Percentiles rank a stretch among this genome's conserved stretches.
Conservation (phyloP, 2,888 invertebrate genomes). For the Noctua pronuba region DNA sequence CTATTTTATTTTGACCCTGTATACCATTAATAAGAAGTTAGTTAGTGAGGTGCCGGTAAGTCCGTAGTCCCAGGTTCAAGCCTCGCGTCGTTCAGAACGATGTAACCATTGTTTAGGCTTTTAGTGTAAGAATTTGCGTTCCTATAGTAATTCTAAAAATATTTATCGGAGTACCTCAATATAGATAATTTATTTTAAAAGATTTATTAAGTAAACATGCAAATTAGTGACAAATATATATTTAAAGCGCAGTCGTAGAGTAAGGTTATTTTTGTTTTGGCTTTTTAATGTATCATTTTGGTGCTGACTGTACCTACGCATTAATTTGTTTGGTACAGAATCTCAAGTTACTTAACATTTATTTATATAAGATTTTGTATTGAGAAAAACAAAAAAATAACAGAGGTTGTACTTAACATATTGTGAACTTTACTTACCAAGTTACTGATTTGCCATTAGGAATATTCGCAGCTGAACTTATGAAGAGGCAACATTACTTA, state of each 20-base stretch:
- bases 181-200: slow-evolving; percentile 53
- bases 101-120: slow-evolving; percentile 49
- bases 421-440: slow-evolving; percentile 56
- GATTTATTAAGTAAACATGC: slow-evolving; percentile 22
- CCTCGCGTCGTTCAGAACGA: slow-evolving; percentile 50
- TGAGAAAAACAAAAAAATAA: not conserved
- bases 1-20: not conserved
- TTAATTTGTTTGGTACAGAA: slow-evolving; percentile 39
- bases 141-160: slow-evolving; percentile 80
- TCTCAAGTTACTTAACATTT: slow-evolving; percentile 39
- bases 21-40: slow-evolving; percentile 28
- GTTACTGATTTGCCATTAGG: slow-evolving; percentile 12
- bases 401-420: slow-evolving; percentile 59
- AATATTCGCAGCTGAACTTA: slow-evolving; percentile 50
- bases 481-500: slow-evolving; percentile 50
- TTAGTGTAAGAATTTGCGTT: slow-evolving; percentile 80
- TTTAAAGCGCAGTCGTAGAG: slow-evolving; percentile 36
- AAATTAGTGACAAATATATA: slow-evolving; percentile 39
- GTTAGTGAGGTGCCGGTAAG: slow-evolving; percentile 46
- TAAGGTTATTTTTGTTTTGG: slow-evolving; percentile 27
- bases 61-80: slow-evolving; percentile 42
- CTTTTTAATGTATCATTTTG: slow-evolving; percentile 26
- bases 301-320: slow-evolving; percentile 52
- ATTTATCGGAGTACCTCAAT: slow-evolving; percentile 77
- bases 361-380: not conserved